Evolutionary conservation across 1,140 invertebrate species (phyloP), one percentile per base, ranked within the genome.

Genomic region (Drosophila bocqueti): DNA sequence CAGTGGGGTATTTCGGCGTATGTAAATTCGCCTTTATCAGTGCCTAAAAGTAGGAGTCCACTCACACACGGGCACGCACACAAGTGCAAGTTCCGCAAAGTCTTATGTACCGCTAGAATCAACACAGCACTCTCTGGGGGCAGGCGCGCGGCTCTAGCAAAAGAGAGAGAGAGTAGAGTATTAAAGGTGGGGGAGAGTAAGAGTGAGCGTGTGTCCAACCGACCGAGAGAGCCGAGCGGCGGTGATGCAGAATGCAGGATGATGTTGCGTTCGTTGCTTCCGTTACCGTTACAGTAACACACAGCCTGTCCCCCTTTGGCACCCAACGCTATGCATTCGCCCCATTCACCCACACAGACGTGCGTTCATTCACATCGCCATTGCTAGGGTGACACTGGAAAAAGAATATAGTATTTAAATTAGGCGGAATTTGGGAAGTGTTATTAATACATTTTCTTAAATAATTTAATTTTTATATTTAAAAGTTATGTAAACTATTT

Each of bases 1-100:
- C 31, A n/a, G 26, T 2, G 26, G 57, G 52, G 45, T 29, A 26
- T 61, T 63, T 47, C 38, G 67, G 68, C 68, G 59, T 75, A 86
- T 83, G 83, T 80, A 89, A 83, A 87, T 89, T 83, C 64, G 69
- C 59, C 67, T 86, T 87, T 87, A 87, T 87, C 84, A 89, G 80
- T 89, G 81, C 59, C 81, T 36, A 72, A 87, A 82, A 77, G 76
- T 62, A 71, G 66, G 43, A 72, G 45, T 21, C 49, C 81, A 67
- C 69, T 49, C 57, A 76, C 26, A 68, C 63, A 50, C 36, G 13
- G 18, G 52, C 34, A 72, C 66, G 40, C 50, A 59, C 46, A 76
- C 59, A 52, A 62, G 58, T 73, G 63, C 73, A 83, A 57, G 68
- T 46, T 76, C 55, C 62, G 59, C 52, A 67, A 77, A 79, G 43